Conservation (phyloP, 2,113 vertebrate genomes). For the Meles meles region DNA sequence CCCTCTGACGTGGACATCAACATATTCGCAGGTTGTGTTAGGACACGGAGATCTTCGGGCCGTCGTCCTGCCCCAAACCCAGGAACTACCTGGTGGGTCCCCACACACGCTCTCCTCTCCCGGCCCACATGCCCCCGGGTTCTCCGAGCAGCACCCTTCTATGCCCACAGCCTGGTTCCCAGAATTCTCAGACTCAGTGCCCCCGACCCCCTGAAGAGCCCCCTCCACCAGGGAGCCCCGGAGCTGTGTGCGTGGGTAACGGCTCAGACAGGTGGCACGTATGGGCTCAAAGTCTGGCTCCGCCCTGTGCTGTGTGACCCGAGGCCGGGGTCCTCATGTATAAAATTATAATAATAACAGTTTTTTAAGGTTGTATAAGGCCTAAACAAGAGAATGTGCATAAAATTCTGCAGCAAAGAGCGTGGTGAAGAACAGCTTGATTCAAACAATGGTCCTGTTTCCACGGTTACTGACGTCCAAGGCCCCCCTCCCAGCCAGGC, state of each 20-base stretch:
- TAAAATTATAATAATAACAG: too few relatives aligned
- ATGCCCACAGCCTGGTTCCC: neutral
- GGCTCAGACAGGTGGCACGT: neutral
- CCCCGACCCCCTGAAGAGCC: neutral
- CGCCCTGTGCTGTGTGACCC: neutral
- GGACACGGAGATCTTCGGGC: neutral
- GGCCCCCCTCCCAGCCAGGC: too few relatives aligned
- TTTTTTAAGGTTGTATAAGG: neutral
- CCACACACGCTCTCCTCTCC: neutral
- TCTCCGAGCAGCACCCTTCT: neutral
- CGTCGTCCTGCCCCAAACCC: neutral
- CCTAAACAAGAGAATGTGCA: neutral
- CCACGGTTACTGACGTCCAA: neutral
- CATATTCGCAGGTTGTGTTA: neutral
- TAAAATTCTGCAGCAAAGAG: neutral
- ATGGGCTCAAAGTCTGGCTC: neutral
- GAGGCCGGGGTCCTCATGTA: neutral
- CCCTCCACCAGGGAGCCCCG: neutral
- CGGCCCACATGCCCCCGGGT: neutral
- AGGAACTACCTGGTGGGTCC: neutral
- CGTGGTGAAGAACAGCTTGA: neutral
- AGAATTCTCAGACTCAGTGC: neutral
- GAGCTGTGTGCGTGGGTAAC: fast-evolving
- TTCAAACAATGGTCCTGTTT: too few relatives aligned
- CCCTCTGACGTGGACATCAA: neutral